Percentiles rank a stretch among this genome's conserved stretches.
phyloP scores from a whole-genome alignment of 1,140 invertebrate genomes.

The Apis dorsata region DNA sequence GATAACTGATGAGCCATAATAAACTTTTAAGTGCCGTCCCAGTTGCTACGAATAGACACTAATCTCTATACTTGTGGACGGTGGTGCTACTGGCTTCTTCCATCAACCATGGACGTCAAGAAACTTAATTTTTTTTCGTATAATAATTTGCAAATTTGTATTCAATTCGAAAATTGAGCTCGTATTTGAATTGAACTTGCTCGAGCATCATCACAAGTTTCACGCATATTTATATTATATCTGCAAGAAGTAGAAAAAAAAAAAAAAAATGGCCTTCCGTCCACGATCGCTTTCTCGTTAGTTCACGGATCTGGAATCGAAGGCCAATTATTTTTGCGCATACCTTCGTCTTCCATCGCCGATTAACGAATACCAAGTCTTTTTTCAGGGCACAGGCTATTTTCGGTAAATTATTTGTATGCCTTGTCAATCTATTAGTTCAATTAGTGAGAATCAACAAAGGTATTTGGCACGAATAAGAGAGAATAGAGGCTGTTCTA shows the following conservation, averaged over 20 bases:
- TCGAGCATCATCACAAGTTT: too few species aligned
- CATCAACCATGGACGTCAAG: background rate
- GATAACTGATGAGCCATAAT: conserved; percentile 52
- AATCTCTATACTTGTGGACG: conserved; percentile 29
- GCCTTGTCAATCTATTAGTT: background rate
- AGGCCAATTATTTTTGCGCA: conserved; percentile 57
- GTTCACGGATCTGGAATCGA: conserved; percentile 54
- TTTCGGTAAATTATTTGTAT: background rate
- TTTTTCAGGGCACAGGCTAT: background rate
- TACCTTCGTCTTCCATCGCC: background rate
- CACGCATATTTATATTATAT: conserved; percentile 14
- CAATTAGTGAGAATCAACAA: background rate
- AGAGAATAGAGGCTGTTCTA: background rate
- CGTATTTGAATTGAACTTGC: too few species aligned
- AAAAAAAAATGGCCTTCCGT: conserved; percentile 41
- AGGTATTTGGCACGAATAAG: background rate
- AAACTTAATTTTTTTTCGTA: background rate
- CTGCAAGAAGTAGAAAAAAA: background rate
- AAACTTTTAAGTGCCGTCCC: conserved; percentile 49
- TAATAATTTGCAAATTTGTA: background rate
- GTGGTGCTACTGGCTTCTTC: background rate
- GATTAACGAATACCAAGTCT: background rate
- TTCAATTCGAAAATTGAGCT: background rate
- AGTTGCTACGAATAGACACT: conserved; percentile 46
- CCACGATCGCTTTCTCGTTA: conserved; percentile 25